phyloP scores from a whole-genome alignment of 2,888 invertebrate species.

The Drosophila mimetica region DNA sequence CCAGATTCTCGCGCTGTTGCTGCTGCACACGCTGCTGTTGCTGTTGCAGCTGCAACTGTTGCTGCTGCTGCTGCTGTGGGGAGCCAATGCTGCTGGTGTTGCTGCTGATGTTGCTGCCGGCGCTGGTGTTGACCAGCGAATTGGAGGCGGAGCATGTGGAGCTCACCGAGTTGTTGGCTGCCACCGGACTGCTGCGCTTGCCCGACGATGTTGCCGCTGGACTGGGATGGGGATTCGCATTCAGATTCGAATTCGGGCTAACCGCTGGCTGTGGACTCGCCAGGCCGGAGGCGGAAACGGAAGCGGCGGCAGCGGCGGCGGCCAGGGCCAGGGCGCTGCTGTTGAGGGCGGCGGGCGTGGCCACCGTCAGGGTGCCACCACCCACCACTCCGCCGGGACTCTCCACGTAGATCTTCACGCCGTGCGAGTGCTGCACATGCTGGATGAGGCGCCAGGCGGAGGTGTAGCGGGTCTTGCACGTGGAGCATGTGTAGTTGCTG shows the following conservation, averaged over 20 bases:
- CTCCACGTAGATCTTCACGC: slow-evolving; percentile 95
- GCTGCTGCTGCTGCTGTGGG: slow-evolving; percentile 50
- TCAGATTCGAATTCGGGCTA: background rate
- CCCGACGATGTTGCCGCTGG: background rate
- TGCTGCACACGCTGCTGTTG: slow-evolving; percentile 67
- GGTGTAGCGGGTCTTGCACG: slow-evolving; percentile 95
- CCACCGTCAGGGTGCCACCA: slow-evolving; percentile 77
- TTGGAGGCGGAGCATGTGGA: slow-evolving; percentile 24
- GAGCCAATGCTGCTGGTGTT: slow-evolving; percentile 42
- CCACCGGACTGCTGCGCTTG: slow-evolving; percentile 40
- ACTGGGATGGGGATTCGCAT: background rate
- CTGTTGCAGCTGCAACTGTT: slow-evolving; percentile 82
- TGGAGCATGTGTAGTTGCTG: slow-evolving; percentile 96
- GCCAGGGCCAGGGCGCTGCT: slow-evolving; percentile 43
- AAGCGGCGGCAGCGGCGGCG: slow-evolving; percentile 52
- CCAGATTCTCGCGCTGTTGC: slow-evolving; percentile 84
- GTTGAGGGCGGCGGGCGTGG: slow-evolving; percentile 68
- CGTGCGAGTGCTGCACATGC: slow-evolving; percentile 97
- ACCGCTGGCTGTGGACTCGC: slow-evolving; percentile 31
- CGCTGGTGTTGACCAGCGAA: slow-evolving; percentile 32
- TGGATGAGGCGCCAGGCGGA: slow-evolving; percentile 98
- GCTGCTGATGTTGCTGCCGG: slow-evolving; percentile 35
- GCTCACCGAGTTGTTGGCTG: slow-evolving; percentile 26
- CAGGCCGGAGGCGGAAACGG: slow-evolving; percentile 30
- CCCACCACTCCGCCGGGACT: slow-evolving; percentile 25